A percentile compares a stretch with the other conserved stretches of the same genome.
These are phyloP conservation scores for Thelaira solivaga DNA, from an alignment of 2,888 invertebrate genomes.

Conservation along the genomic window DNA sequence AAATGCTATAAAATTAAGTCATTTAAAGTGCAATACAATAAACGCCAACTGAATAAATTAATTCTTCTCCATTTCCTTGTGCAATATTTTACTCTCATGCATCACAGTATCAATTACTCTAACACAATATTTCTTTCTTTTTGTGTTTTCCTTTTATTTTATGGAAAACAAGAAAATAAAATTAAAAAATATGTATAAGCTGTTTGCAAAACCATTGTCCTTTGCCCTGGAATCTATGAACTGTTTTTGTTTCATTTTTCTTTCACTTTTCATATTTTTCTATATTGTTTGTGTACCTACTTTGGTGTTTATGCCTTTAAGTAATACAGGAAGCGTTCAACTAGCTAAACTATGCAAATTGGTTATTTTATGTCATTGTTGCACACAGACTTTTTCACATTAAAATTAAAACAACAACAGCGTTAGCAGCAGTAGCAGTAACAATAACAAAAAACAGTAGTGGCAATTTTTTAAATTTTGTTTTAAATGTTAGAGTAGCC, in stretches of 20 bases:
- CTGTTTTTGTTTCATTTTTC: neutral
- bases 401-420: constrained; percentile 17
- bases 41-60: constrained; percentile 36
- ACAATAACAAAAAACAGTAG: neutral
- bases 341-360: constrained; percentile 75
- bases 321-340: constrained; percentile 72
- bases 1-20: neutral
- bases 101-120: constrained; percentile 46
- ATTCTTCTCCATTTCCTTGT: constrained; percentile 8
- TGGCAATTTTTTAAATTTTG: constrained; percentile 2
- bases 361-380: constrained; percentile 72
- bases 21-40: constrained; percentile 3
- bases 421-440: too few relatives aligned
- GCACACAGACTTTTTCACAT: constrained; percentile 56
- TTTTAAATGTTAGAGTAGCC: neutral
- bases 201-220: constrained; percentile 20
- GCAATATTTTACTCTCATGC: neutral
- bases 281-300: neutral
- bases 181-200: constrained; percentile 22
- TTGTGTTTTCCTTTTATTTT: neutral
- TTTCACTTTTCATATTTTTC: neutral
- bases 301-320: constrained; percentile 47
- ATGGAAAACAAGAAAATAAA: constrained; percentile 33
- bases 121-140: constrained; percentile 16
- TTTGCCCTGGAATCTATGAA: constrained; percentile 40